Conservation (phyloP, 2,797 vertebrate species). For the Arremon brunneinucha region DNA sequence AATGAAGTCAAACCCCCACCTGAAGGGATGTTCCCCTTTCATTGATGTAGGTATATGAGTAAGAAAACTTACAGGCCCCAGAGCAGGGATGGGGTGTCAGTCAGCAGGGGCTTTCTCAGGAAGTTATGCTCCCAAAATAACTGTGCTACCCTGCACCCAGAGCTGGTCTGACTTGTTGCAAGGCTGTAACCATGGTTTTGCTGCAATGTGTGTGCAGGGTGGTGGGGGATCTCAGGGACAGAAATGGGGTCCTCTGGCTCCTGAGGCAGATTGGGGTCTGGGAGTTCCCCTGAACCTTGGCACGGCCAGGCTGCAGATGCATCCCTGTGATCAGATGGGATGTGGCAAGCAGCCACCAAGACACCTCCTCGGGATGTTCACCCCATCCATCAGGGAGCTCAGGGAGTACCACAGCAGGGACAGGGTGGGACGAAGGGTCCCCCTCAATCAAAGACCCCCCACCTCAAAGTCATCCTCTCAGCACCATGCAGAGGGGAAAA, state of each 20-base stretch:
- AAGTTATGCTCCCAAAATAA: not conserved
- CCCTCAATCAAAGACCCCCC: accelerated
- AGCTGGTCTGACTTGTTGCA: not conserved
- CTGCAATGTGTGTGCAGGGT: not conserved
- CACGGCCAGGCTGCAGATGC: not conserved
- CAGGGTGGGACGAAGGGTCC: not conserved
- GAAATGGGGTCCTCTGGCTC: not conserved
- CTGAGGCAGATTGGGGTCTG: not conserved
- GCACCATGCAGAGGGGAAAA: accelerated
- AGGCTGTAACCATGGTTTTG: not conserved
- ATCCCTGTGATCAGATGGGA: accelerated
- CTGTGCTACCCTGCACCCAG: accelerated
- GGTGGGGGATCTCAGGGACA: not conserved
- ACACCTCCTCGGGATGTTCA: accelerated
- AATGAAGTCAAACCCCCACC: not conserved
- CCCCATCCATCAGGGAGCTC: not conserved
- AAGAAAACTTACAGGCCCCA: not conserved
- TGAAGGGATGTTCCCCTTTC: not conserved
- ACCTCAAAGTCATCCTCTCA: not conserved
- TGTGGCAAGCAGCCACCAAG: not conserved
- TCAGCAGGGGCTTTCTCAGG: not conserved
- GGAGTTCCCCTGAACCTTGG: not conserved
- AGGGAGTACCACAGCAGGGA: accelerated
- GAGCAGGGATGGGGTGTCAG: not conserved
- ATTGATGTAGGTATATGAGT: not conserved